These are phyloP conservation scores for Anthopleura sola DNA, from an alignment of 64 coral and sea anemone genomes.

Conservation along the genomic window DNA sequence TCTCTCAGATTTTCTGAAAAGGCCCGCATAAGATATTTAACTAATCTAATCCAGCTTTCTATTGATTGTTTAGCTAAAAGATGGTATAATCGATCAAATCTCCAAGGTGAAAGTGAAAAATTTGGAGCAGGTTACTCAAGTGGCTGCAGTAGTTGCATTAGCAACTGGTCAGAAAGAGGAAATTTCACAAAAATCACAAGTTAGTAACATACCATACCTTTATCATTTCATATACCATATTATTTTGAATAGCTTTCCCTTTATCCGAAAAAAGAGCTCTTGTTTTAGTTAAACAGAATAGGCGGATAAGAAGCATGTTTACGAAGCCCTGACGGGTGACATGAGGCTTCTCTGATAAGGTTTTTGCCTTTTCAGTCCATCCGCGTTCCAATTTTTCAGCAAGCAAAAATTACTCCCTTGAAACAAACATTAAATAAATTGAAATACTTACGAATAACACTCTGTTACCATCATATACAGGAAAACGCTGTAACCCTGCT, in stretches of 20 bases:
- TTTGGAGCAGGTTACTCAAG: slow-evolving; percentile 81
- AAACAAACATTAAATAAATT: too few species aligned
- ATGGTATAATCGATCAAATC: slow-evolving; percentile 79
- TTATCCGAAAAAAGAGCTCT: too few species aligned
- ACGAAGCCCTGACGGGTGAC: too few species aligned
- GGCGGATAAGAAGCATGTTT: too few species aligned
- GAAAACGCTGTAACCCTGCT: slow-evolving; percentile 79
- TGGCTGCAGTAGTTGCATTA: slow-evolving; percentile 75
- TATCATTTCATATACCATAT: too few species aligned
- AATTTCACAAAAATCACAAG: slow-evolving; percentile 83
- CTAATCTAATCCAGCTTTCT: background rate
- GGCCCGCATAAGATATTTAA: background rate
- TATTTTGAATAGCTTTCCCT: background rate
- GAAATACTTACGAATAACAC: background rate
- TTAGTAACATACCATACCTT: background rate
- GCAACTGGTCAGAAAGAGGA: slow-evolving; percentile 85
- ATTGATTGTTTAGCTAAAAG: slow-evolving; percentile 49
- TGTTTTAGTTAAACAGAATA: too few species aligned
- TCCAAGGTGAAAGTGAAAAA: slow-evolving; percentile 71
- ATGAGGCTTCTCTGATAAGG: too few species aligned
- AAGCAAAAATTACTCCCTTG: background rate
- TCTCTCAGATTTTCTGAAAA: too few species aligned
- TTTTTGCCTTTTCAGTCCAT: too few species aligned
- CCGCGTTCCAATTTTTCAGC: too few species aligned
- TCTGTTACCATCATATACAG: slow-evolving; percentile 8